Evolutionary conservation across 1,140 invertebrate species (phyloP), one percentile per base, ranked within the genome.

Genomic region (Drosophila insularis): DNA sequence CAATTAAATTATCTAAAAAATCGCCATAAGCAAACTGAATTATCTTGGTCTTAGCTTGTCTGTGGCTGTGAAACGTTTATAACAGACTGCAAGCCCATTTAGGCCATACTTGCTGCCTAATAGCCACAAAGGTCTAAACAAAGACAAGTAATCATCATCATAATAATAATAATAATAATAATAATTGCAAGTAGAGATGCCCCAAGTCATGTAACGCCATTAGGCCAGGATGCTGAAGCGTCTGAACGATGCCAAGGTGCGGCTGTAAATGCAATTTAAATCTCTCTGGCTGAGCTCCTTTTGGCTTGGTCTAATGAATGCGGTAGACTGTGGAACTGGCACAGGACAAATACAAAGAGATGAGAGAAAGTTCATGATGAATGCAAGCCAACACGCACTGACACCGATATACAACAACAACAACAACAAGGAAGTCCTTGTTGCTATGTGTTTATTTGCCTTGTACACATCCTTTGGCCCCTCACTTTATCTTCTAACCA

Each of bases 221-320:
- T 85, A 78, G 68, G 50, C 66, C 46, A 63, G 70, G 27, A 66
- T 65, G 43, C 59, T 75, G 27, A 31, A 67, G 54, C 46, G 56
- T 17, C 50, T 66, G 58, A 73, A 53, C n/a, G 4, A 39, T 46
- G 17, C 11, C 8, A 19, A 61, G 46, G 19, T 37, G 58, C 37
- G 66, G 37, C 78, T 86, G 82, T 86, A 81, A 87, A 86, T 81
- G 80, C 66, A 89, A 87, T 82, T 89, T 89, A 87, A 82, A 74
- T 71, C 79, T 67, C 60, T 72, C 39, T 56, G 65, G 39, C 21
- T 60, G 70, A 62, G 50, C 68, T 71, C 74, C 81, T 89, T 84
- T 80, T 87, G 82, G 84, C 84, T 78, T 69, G 70, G 76, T 80
- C 72, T 82, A 84, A 89, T 89, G 82, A 87, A 87, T 84, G 85